Conservation (phyloP, 1,140 invertebrate species). For the Holcopasites calliopsidis region DNA sequence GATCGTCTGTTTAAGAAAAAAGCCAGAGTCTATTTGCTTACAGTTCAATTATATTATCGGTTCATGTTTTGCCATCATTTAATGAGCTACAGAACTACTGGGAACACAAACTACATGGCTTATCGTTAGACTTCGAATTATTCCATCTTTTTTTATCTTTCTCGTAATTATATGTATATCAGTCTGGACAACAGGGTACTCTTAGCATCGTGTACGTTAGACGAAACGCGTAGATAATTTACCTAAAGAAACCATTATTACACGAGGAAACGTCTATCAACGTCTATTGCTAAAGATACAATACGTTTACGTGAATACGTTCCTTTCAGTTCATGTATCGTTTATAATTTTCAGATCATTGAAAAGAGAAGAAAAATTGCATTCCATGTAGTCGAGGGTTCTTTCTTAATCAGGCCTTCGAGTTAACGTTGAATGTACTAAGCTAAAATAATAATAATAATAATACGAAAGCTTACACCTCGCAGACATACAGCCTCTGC, state of each 20-base stretch:
- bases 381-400: conserved; percentile 38
- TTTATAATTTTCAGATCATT: neutral
- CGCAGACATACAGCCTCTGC: conserved; percentile 71
- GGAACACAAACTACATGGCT: neutral
- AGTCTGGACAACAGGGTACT: conserved; percentile 67
- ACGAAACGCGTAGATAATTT: conserved; percentile 11
- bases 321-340: neutral
- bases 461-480: conserved; percentile 71
- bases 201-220: conserved; percentile 40
- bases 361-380: neutral
- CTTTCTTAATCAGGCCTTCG: conserved; percentile 73
- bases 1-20: conserved; percentile 67
- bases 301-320: neutral
- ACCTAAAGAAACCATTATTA: conserved; percentile 21
- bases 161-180: conserved; percentile 44
- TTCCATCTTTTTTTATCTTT: conserved; percentile 21
- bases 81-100: neutral
- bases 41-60: neutral
- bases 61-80: neutral
- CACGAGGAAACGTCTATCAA: neutral
- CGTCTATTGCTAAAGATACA: neutral
- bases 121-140: neutral
- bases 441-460: conserved; percentile 57
- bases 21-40: conserved; percentile 26
- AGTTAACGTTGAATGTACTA: conserved; percentile 66